phyloP scores from a whole-genome alignment of 2,113 vertebrate species.

The Odobenus rosmarus region DNA sequence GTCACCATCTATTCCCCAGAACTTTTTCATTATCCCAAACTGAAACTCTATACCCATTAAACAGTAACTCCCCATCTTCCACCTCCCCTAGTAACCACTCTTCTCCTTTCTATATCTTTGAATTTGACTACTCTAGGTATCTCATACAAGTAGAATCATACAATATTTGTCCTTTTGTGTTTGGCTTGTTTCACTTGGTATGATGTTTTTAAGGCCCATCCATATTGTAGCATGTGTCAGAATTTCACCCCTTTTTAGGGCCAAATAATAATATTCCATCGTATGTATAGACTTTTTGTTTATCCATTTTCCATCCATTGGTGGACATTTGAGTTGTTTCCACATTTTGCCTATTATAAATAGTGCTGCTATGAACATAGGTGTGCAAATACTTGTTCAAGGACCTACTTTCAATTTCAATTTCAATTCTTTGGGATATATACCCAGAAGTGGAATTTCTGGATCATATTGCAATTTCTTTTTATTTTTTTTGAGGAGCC shows the following conservation, averaged over 20 bases:
- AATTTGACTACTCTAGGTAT: not conserved
- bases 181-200: not conserved
- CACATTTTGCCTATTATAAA: not conserved
- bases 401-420: not conserved
- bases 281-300: not conserved
- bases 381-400: not conserved
- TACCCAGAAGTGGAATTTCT: not conserved
- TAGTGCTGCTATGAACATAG: not conserved
- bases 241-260: slow-evolving; percentile 17
- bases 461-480: not conserved
- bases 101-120: not conserved
- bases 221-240: not conserved
- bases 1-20: not conserved
- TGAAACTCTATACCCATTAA: not conserved
- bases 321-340: not conserved
- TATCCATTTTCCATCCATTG: not conserved
- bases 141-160: not conserved
- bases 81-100: not conserved
- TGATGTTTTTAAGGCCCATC: not conserved
- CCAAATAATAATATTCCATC: not conserved
- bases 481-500: not conserved
- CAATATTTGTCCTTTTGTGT: not conserved
- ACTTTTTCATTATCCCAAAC: slow-evolving; percentile 20
- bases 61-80: not conserved
- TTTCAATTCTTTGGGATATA: not conserved